A percentile compares a stretch with the other conserved stretches of the same genome.
These are phyloP conservation scores for Pogonus chalceus DNA, from an alignment of 1,140 invertebrate genomes.

Conservation along the genomic window DNA sequence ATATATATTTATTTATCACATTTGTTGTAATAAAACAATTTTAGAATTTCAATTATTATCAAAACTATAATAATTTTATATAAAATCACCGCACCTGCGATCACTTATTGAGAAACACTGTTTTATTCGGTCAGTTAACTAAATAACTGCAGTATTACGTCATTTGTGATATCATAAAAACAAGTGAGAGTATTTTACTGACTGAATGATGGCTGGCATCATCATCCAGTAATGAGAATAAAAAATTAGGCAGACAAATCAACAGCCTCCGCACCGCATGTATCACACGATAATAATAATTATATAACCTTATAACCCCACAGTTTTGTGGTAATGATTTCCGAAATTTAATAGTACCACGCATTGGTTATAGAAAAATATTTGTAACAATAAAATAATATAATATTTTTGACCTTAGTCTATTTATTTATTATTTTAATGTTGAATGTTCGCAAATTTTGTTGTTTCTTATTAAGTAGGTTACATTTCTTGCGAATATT, in stretches of 20 bases:
- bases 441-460: too few relatives aligned
- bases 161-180: conserved; percentile 2
- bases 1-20: not conserved
- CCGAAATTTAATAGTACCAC: too few relatives aligned
- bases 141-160: conserved; percentile 5
- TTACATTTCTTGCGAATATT: too few relatives aligned
- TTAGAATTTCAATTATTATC: too few relatives aligned
- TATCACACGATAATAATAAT: not conserved
- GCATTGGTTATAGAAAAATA: too few relatives aligned
- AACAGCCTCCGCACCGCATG: not conserved
- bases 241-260: not conserved
- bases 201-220: not conserved
- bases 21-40: not conserved
- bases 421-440: too few relatives aligned
- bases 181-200: not conserved
- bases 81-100: too few relatives aligned
- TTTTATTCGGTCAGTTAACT: not conserved
- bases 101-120: not conserved
- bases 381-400: too few relatives aligned
- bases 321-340: too few relatives aligned
- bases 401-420: too few relatives aligned
- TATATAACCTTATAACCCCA: conserved; percentile 3
- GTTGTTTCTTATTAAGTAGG: too few relatives aligned
- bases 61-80: too few relatives aligned
- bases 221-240: not conserved